A percentile compares a stretch with the other conserved stretches of the same genome.
Evolutionary conservation across 2,113 vertebrate genomes (phyloP).

Genomic region (Oncorhynchus keta): DNA sequence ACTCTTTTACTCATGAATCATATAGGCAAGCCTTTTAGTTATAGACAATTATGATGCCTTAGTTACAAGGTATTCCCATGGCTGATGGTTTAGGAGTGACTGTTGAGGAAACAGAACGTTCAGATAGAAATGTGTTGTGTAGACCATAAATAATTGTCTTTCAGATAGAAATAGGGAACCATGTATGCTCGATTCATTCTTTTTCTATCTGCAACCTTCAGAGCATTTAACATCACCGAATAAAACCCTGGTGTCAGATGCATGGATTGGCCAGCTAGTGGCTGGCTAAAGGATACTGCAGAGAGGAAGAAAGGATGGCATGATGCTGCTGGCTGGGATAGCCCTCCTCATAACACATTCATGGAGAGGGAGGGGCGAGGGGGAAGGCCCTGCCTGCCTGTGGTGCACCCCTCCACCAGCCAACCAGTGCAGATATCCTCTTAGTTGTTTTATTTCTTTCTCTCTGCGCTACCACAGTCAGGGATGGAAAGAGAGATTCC

Average conservation of each 20-base stretch:
- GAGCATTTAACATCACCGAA: too few relatives aligned
- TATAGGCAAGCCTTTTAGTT: too few relatives aligned
- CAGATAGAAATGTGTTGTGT: too few relatives aligned
- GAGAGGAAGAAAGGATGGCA: constrained; percentile 62
- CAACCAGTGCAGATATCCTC: constrained; percentile 13
- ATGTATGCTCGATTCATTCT: too few relatives aligned
- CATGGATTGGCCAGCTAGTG: constrained; percentile 28
- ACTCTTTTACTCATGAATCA: background rate
- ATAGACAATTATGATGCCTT: too few relatives aligned
- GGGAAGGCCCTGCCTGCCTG: constrained; percentile 39
- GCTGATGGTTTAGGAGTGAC: background rate
- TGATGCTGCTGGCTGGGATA: constrained; percentile 65
- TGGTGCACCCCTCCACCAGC: constrained; percentile 43
- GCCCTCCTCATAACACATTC: constrained; percentile 58
- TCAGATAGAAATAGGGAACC: too few relatives aligned
- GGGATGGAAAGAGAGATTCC: background rate
- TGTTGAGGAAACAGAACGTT: background rate
- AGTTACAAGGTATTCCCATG: background rate
- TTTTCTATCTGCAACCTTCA: too few relatives aligned
- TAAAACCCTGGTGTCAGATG: constrained; percentile 27
- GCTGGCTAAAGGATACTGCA: constrained; percentile 55
- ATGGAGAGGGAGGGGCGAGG: constrained; percentile 21
- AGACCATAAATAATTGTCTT: too few relatives aligned
- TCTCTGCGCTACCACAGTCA: background rate
- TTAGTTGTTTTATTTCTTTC: background rate